Conservation (phyloP, 2,113 vertebrate genomes). For the Corythoichthys haematopterus region DNA sequence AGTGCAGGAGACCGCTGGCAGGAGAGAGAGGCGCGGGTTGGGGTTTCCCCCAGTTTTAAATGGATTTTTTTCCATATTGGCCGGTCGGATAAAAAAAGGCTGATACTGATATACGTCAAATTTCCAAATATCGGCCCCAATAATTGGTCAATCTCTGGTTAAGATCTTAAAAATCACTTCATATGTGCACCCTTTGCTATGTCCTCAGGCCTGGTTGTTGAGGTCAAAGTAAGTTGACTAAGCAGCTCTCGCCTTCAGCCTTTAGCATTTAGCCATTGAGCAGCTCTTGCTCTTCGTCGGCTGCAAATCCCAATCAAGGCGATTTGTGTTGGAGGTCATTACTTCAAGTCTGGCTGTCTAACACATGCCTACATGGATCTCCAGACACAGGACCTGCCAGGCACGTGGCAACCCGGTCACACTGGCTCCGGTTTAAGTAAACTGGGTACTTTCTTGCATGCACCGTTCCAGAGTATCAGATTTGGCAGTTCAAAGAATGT, state of each 20-base stretch:
- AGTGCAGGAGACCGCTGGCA: too few species aligned
- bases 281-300: slow-evolving; percentile 28
- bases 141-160: background rate
- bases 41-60: too few species aligned
- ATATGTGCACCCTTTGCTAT: background rate
- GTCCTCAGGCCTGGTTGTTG: background rate
- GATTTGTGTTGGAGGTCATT: slow-evolving; percentile 61
- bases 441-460: background rate
- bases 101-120: too few species aligned
- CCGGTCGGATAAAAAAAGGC: too few species aligned
- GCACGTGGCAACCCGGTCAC: background rate
- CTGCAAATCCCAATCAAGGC: slow-evolving; percentile 63
- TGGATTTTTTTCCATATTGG: too few species aligned
- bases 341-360: slow-evolving; percentile 15
- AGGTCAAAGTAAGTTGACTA: slow-evolving; percentile 26
- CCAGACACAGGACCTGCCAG: background rate
- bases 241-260: slow-evolving; percentile 14
- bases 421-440: background rate
- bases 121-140: too few species aligned
- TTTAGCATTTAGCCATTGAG: slow-evolving; percentile 6
- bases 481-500: slow-evolving; percentile 16
- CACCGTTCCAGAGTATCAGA: background rate
- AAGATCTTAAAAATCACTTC: background rate
- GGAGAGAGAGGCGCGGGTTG: too few species aligned
- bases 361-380: slow-evolving; percentile 1